These are phyloP conservation scores for Apotomis capreana DNA, from an alignment of 2,888 invertebrate genomes.

Conservation along the genomic window DNA sequence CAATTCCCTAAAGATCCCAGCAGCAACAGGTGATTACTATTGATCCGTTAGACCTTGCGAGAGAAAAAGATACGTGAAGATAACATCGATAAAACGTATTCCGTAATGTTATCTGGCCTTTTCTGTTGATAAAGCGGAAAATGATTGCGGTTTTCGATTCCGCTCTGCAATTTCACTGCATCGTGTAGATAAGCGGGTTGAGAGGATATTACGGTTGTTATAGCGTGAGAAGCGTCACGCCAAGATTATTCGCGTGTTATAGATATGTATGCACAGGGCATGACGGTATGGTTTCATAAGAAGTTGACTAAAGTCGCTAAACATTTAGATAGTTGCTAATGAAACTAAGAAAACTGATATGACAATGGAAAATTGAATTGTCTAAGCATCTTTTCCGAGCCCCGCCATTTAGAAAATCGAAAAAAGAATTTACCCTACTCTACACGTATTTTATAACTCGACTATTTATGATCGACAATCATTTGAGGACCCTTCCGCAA, in stretches of 20 bases:
- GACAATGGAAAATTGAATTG: too few species aligned
- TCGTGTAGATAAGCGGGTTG: conserved; percentile 14
- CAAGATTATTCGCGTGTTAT: conserved; percentile 8
- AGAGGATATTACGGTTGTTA: neutral
- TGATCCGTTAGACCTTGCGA: conserved; percentile 30
- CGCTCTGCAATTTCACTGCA: conserved; percentile 24
- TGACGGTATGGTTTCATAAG: conserved; percentile 7
- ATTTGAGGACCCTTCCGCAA: too few species aligned
- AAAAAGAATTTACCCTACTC: too few species aligned
- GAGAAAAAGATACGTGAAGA: conserved; percentile 24
- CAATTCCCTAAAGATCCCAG: conserved; percentile 1
- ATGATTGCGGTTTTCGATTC: conserved; percentile 10
- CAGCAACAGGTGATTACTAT: conserved; percentile 28
- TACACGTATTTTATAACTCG: too few species aligned
- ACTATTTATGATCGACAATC: too few species aligned
- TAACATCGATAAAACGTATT: conserved; percentile 31
- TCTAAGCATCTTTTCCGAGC: too few species aligned
- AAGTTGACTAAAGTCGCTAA: too few species aligned
- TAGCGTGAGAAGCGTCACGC: conserved; percentile 9
- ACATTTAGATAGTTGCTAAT: too few species aligned
- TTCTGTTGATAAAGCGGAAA: conserved; percentile 21
- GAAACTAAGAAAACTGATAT: too few species aligned
- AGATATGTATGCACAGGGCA: neutral
- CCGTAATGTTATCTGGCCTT: conserved; percentile 5
- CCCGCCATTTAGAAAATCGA: too few species aligned